Evolutionary conservation across 2,797 vertebrate species (phyloP), one percentile per base, ranked within the genome.

Genomic region (Muraenolepis orangiensis): DNA sequence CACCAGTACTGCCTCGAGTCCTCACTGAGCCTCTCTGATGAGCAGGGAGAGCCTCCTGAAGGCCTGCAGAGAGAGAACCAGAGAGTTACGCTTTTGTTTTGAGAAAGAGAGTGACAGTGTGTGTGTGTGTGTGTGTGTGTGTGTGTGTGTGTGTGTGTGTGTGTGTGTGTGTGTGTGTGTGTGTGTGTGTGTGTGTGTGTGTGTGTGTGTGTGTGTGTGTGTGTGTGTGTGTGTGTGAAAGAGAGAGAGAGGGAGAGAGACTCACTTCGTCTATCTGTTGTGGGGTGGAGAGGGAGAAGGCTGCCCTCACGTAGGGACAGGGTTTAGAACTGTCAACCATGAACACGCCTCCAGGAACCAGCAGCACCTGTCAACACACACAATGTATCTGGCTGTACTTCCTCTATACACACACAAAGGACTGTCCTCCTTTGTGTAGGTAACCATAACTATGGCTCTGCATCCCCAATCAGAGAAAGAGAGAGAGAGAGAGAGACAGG

Each of bases 281-380:
- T 7, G 96, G 95, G 76, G 96, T 94, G 75, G 94, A 91, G n/a
- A 93, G 78, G 26, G 98, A 99, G 84, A 96, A 99, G 42, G 96
- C 94, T 0, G 94, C 96, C 93, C 98, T 94, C 74, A 98, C 93
- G 0, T 96, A 96, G 1, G 96, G 88, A 78, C 94, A 95, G 0
- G 95, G 94, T 14, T 94, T 90, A 31, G 92, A 90, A 28, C 86
- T 94, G 82, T 96, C 42, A 20, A 95, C 89, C 83, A 91, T 96
- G 89, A 99, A 99, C 36, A 82, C 92, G 28, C 90, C 90, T 77
- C 98, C 98, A 29, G 98, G 96, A 86, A 97, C 93, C 61, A 99
- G 86, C 76, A 99, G 86, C 68, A 99, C 93, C 98, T 99, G 83
- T 0, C 36, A n/a, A n/a, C n/a, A 14, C 12, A 66, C 36, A 72